Evolutionary conservation across 2,888 invertebrate species (phyloP).

Genomic region (Stenodema calcarata): DNA sequence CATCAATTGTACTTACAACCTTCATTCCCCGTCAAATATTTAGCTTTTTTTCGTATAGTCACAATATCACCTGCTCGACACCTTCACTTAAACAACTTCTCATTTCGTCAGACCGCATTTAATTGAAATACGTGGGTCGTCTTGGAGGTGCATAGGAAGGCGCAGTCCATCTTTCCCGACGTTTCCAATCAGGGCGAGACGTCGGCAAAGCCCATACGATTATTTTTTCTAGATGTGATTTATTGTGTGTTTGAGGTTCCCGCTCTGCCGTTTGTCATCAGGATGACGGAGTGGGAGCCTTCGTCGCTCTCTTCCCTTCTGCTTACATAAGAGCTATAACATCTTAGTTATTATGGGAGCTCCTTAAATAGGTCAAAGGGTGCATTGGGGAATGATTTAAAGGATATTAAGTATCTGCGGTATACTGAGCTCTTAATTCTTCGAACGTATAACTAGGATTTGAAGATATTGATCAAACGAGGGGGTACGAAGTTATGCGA

Average conservation of each 20-base stretch:
- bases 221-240: not conserved
- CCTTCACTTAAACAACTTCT: not conserved
- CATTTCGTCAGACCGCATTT: not conserved
- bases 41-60: no score
- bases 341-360: not conserved
- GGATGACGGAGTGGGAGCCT: not conserved
- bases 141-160: not conserved
- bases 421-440: no score
- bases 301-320: not conserved
- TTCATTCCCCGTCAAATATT: no score
- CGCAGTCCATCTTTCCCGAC: not conserved
- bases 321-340: not conserved
- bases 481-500: no score
- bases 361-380: not conserved
- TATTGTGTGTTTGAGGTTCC: conserved; percentile 9
- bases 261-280: not conserved
- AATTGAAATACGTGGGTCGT: not conserved
- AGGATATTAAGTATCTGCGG: no score
- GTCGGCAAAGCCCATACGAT: not conserved
- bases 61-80: not conserved
- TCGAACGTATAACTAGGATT: no score
- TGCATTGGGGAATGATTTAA: not conserved
- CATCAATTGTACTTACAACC: no score
- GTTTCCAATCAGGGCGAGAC: not conserved
- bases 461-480: no score